Percentiles rank a stretch among this genome's conserved stretches.
These are phyloP conservation scores for Argyrosomus regius DNA, from an alignment of 2,797 vertebrate genomes.

Conservation along the genomic window DNA sequence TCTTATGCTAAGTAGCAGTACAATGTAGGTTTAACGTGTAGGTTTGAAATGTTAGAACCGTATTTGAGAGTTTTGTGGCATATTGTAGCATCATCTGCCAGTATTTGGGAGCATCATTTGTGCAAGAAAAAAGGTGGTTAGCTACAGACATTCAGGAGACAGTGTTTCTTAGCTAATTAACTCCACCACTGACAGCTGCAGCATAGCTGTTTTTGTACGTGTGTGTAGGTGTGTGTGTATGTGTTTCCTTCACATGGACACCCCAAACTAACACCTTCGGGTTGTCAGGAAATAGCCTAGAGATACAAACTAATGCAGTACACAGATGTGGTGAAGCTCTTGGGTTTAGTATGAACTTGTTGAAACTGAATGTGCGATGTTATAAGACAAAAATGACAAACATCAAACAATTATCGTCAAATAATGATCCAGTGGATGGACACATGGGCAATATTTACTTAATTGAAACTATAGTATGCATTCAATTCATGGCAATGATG, in stretches of 20 bases:
- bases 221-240: background rate
- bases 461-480: slow-evolving; percentile 8
- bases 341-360: slow-evolving; percentile 10
- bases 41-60: background rate
- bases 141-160: slow-evolving; percentile 1
- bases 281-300: slow-evolving; percentile 30
- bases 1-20: too few relatives aligned
- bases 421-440: slow-evolving; percentile 1
- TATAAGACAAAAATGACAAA: slow-evolving; percentile 3
- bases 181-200: slow-evolving; percentile 17
- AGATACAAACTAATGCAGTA: slow-evolving; percentile 37
- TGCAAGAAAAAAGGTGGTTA: background rate
- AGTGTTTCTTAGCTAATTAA: slow-evolving; percentile 22
- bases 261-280: slow-evolving; percentile 15
- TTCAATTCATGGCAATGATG: slow-evolving; percentile 23
- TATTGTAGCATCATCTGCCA: background rate
- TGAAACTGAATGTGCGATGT: slow-evolving; percentile 14
- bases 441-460: slow-evolving; percentile 13
- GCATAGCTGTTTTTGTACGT: background rate
- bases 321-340: slow-evolving; percentile 9
- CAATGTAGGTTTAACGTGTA: background rate
- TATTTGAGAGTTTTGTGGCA: background rate
- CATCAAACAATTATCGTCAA: background rate
- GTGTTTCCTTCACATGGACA: slow-evolving; percentile 8
- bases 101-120: background rate